Base-by-base conservation (phyloP, 2,113 vertebrate species). In the Spizaetus ornatus region DNA sequence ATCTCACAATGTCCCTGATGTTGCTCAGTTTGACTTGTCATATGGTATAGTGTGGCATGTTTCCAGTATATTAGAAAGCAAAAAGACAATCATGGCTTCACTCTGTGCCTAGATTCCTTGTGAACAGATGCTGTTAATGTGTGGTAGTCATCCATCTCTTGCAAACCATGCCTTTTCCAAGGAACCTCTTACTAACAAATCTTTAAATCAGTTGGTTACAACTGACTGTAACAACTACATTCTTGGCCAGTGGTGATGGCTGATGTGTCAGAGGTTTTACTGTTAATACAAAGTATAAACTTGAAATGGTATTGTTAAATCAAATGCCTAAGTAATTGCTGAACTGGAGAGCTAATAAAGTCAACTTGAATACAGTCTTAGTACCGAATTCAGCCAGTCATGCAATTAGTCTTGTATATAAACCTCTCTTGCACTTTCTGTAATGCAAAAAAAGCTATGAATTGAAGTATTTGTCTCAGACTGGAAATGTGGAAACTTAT, bases 391-490 rank as follows among this genome's bases (percentile, higher is more conserved):
- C 70, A 84, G 71, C 90, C 86, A 97, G 90, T 95, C 90, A 95
- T 96, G 88, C 73, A 86, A 72, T 84, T 85, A 96, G 85, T 97
- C 92, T 92, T 98, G 94, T 98, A 96, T 72, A 97, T 96, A 96
- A 95, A 95, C 76, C 61, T 97, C 80, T 95, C 63, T 94, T 98
- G 98, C 98, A 98, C 98, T 98, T 98, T 98, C 98, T 98, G 80
- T 97, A 92, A 98, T 97, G 59, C 92, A 86, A 97, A 97, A 98
- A 96, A 97, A 97, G 79, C 95, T 97, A 97, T 92, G 95, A 97
- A 97, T 96, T 97, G 92, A 95, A 96, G 81, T 95, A 94, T 97
- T 96, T 97, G 91, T 98, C 97, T 97, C 91, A 97, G 98, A 98
- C 98, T 99, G 98, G 98, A 98, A 98, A 98, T 97, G 74, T 96